A percentile compares a stretch with the other conserved stretches of the same genome.
Evolutionary conservation across 2,888 invertebrate species (phyloP).

Genomic region (Eulithis testata): DNA sequence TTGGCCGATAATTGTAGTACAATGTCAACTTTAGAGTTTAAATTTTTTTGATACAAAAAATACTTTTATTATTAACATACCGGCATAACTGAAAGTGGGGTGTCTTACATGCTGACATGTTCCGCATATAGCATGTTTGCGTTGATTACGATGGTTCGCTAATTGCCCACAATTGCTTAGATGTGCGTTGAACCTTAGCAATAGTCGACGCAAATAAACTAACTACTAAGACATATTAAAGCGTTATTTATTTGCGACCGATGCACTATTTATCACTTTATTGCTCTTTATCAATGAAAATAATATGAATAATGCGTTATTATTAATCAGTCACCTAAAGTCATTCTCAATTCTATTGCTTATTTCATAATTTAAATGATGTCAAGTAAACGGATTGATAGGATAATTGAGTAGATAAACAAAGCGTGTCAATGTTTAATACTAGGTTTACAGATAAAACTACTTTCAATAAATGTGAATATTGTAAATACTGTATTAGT

Average conservation of each 20-base stretch:
- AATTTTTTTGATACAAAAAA: background rate
- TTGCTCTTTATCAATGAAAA: conserved; percentile 55
- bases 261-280: conserved; percentile 54
- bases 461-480: too few relatives aligned
- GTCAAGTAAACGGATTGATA: conserved; percentile 24
- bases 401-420: conserved; percentile 18
- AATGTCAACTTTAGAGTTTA: too few relatives aligned
- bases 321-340: conserved; percentile 24
- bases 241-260: conserved; percentile 48
- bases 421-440: conserved; percentile 13
- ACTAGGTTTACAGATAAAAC: conserved; percentile 14
- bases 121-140: conserved; percentile 76
- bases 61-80: background rate
- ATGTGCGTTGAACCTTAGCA: conserved; percentile 79
- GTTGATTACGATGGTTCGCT: conserved; percentile 72
- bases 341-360: conserved; percentile 25
- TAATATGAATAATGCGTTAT: conserved; percentile 24
- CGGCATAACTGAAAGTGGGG: background rate
- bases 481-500: too few relatives aligned
- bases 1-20: too few relatives aligned
- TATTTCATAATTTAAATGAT: conserved; percentile 17
- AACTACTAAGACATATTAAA: conserved; percentile 46
- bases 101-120: conserved; percentile 13
- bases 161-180: conserved; percentile 80
- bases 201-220: conserved; percentile 63